Base-by-base conservation (phyloP, 2,888 invertebrate species). In the Euplagia quadripunctaria region DNA sequence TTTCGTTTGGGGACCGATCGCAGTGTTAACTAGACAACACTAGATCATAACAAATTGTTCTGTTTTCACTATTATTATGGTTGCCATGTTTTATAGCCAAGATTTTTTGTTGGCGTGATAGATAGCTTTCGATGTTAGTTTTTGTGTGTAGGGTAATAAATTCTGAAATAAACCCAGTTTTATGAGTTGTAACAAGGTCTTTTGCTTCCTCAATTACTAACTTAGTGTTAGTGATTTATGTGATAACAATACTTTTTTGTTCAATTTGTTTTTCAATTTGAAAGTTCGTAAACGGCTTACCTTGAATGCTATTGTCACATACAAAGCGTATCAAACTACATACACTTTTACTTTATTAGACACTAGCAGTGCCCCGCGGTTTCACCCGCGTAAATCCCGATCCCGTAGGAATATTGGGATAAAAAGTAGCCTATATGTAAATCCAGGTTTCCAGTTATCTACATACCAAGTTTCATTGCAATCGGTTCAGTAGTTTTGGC, bases 1-100 rank as follows among this genome's bases (percentile, higher is more conserved):
- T 87, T 89, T 85, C 88, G 91, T 86, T 91, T 83, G 82, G 94
- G 94, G 94, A 94, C 92, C 93, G 83, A 94, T 93, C 91, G 84
- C 74, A 77, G 86, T 86, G 82, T 87, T 90, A 90, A 91, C 90
- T 90, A 89, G 90, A 88, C 83, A 85, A 86, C 84, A 87, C 82
- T 93, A 89, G 91, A 92, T 93, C 93, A 93, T 89, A 89, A 67
- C 73, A 71, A 79, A 81, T 74, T 84, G 83, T 86, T 86, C 82
- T 84, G 83, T 82, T 84, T 80, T 77, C 81, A 74, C 67, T 83
- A 67, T 81, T 85, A 83, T 84, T 85, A 82, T 78, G 49, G 66
- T 66, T 64, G 46, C 72, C 58, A 46, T 72, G 68, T 73, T 79
- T 77, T 77, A 74, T 76, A 71, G 58, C 70, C n/a, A 49, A 68